Evolutionary conservation across 1,140 invertebrate species (phyloP).

Genomic region (Drosophila orosa): DNA sequence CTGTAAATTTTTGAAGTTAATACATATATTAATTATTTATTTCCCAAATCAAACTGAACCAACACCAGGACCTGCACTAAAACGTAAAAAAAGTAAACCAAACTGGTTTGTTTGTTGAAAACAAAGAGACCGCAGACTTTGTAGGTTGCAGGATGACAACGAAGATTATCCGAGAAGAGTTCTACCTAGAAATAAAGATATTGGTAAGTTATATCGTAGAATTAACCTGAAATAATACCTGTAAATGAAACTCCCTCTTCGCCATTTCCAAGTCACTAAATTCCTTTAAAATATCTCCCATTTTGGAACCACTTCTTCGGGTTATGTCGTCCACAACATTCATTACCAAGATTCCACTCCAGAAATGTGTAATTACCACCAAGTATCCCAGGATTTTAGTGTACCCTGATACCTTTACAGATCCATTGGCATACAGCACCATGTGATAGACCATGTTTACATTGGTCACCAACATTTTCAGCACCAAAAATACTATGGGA

Average conservation of each 20-base stretch:
- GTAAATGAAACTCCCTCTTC: slow-evolving; percentile 18
- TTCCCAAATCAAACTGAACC: slow-evolving; percentile 35
- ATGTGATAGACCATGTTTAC: slow-evolving; percentile 40
- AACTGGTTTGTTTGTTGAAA: slow-evolving; percentile 37
- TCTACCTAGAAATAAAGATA: slow-evolving; percentile 23
- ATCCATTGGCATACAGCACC: slow-evolving; percentile 16
- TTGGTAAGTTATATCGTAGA: background rate
- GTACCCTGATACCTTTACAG: background rate
- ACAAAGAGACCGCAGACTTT: slow-evolving; percentile 38
- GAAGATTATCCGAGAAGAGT: slow-evolving; percentile 25
- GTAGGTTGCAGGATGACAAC: slow-evolving; percentile 31
- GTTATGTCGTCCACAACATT: slow-evolving; percentile 33
- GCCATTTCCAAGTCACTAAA: slow-evolving; percentile 14
- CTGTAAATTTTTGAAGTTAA: background rate
- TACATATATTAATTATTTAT: slow-evolving; percentile 24
- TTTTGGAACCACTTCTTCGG: background rate
- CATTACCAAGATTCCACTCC: slow-evolving; percentile 30
- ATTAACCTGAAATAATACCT: background rate
- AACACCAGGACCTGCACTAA: slow-evolving; percentile 39
- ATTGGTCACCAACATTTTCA: slow-evolving; percentile 42
- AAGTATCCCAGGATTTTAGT: slow-evolving; percentile 16
- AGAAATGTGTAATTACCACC: slow-evolving; percentile 22
- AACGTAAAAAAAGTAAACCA: slow-evolving; percentile 35
- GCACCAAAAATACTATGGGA: slow-evolving; percentile 19
- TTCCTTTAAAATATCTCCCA: slow-evolving; percentile 10